phyloP scores from a whole-genome alignment of 1,140 invertebrate genomes.

The Lerema accius region DNA sequence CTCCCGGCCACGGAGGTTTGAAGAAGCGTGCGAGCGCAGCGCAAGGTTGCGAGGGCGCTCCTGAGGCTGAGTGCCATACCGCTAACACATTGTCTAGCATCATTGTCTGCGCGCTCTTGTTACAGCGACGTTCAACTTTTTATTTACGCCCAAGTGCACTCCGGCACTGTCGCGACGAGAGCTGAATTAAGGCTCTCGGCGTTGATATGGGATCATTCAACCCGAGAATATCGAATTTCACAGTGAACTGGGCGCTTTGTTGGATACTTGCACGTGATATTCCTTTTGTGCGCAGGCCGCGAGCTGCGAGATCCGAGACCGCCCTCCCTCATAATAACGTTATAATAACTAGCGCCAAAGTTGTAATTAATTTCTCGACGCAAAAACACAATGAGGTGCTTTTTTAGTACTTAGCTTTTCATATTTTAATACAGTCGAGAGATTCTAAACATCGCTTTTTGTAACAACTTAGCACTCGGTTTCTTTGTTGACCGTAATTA shows the following conservation, averaged over 20 bases:
- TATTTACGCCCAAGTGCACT: constrained; percentile 81
- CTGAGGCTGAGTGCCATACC: constrained; percentile 70
- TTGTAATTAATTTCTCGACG: constrained; percentile 34
- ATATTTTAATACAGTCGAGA: constrained; percentile 1
- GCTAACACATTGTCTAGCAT: constrained; percentile 76
- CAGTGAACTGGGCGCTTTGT: constrained; percentile 75
- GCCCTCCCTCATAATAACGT: constrained; percentile 30
- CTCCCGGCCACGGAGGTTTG: constrained; percentile 17
- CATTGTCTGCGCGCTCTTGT: constrained; percentile 74
- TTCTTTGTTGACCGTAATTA: neutral
- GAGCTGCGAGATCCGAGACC: constrained; percentile 25
- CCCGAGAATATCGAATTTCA: constrained; percentile 78
- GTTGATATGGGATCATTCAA: constrained; percentile 82
- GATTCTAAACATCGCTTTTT: constrained; percentile 9
- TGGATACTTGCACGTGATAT: constrained; percentile 75
- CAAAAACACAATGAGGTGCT: constrained; percentile 24
- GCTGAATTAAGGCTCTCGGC: constrained; percentile 78
- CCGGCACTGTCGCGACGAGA: constrained; percentile 72
- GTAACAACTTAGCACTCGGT: neutral
- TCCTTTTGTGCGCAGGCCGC: constrained; percentile 52
- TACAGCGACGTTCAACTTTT: constrained; percentile 78
- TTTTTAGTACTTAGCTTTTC: constrained; percentile 22
- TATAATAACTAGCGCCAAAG: constrained; percentile 33
- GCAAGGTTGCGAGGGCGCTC: constrained; percentile 56
- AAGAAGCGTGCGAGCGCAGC: constrained; percentile 29